Evolutionary conservation across 2,888 invertebrate genomes (phyloP).

Genomic region (Tipula lateralis): DNA sequence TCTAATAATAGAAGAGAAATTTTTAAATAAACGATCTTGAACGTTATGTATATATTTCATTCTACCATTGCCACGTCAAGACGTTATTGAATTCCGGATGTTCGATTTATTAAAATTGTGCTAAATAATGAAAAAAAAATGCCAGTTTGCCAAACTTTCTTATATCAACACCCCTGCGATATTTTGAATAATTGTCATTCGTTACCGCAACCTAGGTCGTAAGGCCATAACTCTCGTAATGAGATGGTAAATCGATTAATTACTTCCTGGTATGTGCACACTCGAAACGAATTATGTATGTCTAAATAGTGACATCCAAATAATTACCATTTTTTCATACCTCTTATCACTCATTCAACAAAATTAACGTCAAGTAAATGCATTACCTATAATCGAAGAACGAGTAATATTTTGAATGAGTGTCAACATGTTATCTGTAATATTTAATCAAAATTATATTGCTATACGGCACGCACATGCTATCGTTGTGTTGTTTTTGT

Average conservation of each 20-base stretch:
- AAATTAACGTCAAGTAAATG: not conserved
- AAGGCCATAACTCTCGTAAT: not conserved
- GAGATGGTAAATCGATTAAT: not conserved
- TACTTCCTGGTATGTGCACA: not conserved
- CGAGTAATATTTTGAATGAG: not conserved
- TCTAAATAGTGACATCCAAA: not conserved
- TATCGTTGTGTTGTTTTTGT: not conserved
- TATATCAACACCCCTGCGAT: not conserved
- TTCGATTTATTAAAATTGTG: not conserved
- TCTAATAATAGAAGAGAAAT: not conserved
- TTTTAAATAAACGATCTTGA: not conserved
- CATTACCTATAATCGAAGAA: not conserved
- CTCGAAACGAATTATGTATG: not conserved
- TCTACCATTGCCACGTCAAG: not conserved
- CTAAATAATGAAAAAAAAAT: not conserved
- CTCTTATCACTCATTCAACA: not conserved
- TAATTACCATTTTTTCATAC: not conserved
- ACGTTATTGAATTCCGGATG: not conserved
- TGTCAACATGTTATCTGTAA: not conserved
- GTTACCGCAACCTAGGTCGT: not conserved
- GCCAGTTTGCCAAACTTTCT: not conserved
- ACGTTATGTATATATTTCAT: no score
- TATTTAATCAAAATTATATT: not conserved
- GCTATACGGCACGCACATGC: not conserved
- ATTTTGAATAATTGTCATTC: not conserved